phyloP scores from a whole-genome alignment of 1,140 invertebrate genomes.

The Yoshiicerus persimilis region DNA sequence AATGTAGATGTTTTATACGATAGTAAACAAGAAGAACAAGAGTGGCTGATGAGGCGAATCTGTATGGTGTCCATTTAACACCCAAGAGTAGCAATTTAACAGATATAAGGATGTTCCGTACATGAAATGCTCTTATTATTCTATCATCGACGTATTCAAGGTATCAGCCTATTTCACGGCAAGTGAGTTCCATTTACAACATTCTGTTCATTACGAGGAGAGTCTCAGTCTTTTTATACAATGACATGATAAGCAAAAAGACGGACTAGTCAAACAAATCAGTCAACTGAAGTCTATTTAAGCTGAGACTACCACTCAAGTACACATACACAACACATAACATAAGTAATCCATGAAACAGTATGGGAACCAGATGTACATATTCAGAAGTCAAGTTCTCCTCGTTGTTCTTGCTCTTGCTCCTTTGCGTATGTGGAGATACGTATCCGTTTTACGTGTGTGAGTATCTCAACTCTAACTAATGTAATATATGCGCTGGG shows the following conservation, averaged over 20 bases:
- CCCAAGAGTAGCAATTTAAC: not conserved
- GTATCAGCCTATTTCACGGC: conserved; percentile 30
- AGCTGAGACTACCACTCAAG: not conserved
- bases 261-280: conserved; percentile 15
- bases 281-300: not conserved
- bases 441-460: not conserved
- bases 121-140: conserved; percentile 8
- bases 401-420: not conserved
- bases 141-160: conserved; percentile 24
- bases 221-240: not conserved
- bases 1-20: not conserved
- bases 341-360: conserved; percentile 17
- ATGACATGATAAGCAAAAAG: not conserved
- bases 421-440: not conserved
- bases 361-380: conserved; percentile 9
- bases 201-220: not conserved
- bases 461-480: not conserved
- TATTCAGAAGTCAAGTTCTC: not conserved
- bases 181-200: conserved; percentile 19
- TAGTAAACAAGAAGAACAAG: not conserved
- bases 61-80: not conserved
- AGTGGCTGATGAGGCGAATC: not conserved
- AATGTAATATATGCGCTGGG: not conserved
- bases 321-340: not conserved
- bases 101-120: not conserved